Percentiles rank a stretch among this genome's conserved stretches.
Conservation (phyloP, 1,140 invertebrate genomes). For the Leptopilina clavipes region DNA sequence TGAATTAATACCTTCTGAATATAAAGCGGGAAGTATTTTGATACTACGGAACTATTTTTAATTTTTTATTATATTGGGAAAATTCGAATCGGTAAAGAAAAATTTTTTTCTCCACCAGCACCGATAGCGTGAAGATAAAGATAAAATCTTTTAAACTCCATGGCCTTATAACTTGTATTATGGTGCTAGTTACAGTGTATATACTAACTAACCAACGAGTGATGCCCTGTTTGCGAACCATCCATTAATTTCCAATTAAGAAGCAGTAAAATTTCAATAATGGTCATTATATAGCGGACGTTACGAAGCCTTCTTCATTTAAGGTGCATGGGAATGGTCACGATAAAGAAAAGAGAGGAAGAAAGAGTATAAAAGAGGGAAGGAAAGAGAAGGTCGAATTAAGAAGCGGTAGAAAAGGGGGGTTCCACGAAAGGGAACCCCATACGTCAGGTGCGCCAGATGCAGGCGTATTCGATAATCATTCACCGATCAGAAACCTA, state of each 20-base stretch:
- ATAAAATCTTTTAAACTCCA: constrained; percentile 23
- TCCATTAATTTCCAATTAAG: constrained; percentile 74
- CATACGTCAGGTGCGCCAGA: constrained; percentile 74
- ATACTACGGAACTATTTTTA: no score
- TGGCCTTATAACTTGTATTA: constrained; percentile 25
- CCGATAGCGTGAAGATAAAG: constrained; percentile 30
- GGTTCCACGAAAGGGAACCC: constrained; percentile 51
- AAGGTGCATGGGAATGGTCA: constrained; percentile 60
- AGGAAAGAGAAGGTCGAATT: constrained; percentile 54
- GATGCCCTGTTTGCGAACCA: constrained; percentile 61
- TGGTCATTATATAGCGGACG: constrained; percentile 73
- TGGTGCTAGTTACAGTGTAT: constrained; percentile 29
- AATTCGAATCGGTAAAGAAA: background rate
- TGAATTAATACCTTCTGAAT: no score
- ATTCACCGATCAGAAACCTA: constrained; percentile 68
- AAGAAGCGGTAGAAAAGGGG: constrained; percentile 54
- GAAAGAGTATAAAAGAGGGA: constrained; percentile 47
- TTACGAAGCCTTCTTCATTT: constrained; percentile 64
- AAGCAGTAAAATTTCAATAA: constrained; percentile 75
- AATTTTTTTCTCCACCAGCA: background rate
- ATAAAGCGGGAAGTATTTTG: no score
- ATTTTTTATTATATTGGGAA: no score
- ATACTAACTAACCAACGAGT: constrained; percentile 54
- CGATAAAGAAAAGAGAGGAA: constrained; percentile 32
- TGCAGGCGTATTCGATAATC: constrained; percentile 70